phyloP scores from a whole-genome alignment of 2,113 vertebrate species.

The Macquaria ambigua region DNA sequence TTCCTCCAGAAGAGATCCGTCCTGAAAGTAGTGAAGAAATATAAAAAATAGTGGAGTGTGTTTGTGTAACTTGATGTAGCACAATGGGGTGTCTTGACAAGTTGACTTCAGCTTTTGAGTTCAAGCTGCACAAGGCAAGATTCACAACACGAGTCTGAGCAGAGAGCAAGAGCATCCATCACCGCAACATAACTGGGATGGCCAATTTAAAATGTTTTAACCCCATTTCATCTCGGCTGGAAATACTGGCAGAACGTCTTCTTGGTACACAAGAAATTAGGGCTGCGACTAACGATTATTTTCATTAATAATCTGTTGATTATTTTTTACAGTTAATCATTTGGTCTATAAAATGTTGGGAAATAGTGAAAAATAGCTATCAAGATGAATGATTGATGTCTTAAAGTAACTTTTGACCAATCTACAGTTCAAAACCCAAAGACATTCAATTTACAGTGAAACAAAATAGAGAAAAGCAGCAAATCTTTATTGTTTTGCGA shows the following conservation, averaged over 20 bases:
- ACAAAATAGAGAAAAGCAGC: not conserved
- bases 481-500: too few relatives aligned
- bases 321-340: not conserved
- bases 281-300: not conserved
- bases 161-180: too few relatives aligned
- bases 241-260: not conserved
- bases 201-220: not conserved
- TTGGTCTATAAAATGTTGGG: not conserved
- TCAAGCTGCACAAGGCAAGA: not conserved
- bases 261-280: not conserved
- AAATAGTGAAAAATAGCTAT: not conserved
- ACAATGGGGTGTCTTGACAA: not conserved
- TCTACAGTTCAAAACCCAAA: not conserved
- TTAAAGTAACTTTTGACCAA: not conserved
- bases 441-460: not conserved
- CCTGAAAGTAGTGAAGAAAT: too few relatives aligned
- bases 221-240: not conserved
- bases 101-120: conserved; percentile 5
- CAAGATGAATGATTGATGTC: not conserved
- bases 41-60: not conserved
- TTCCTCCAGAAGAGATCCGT: too few relatives aligned
- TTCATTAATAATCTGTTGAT: not conserved
- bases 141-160: not conserved
- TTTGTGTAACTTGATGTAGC: not conserved
- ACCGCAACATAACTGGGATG: not conserved